Conservation (phyloP, 2,113 vertebrate genomes). For the Ochotona curzoniae region DNA sequence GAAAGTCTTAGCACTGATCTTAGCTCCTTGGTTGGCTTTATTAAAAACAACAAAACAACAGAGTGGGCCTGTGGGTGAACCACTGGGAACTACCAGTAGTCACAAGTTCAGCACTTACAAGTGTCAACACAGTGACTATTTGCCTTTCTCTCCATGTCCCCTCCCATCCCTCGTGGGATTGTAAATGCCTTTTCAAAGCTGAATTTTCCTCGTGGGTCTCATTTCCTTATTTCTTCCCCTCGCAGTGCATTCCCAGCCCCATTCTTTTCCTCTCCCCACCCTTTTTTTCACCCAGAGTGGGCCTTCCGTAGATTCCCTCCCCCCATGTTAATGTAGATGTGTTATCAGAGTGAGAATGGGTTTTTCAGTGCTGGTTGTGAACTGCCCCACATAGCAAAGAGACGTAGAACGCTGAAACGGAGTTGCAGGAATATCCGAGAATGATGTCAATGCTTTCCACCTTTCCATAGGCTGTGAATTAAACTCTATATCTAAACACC, state of each 20-base stretch:
- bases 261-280: no score
- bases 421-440: constrained; percentile 34
- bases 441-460: constrained; percentile 1
- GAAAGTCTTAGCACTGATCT: background rate
- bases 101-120: background rate
- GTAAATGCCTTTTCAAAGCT: constrained; percentile 26
- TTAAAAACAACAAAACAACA: background rate
- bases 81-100: background rate
- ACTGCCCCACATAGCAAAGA: background rate
- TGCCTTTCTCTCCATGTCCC: background rate
- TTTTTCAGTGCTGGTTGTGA: background rate
- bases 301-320: background rate
- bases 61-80: background rate
- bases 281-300: background rate
- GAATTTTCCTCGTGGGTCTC: background rate
- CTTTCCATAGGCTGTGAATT: constrained; percentile 52
- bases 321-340: background rate
- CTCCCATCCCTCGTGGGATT: background rate
- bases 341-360: background rate
- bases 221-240: background rate
- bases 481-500: constrained; percentile 36
- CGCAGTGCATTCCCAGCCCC: background rate
- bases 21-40: background rate
- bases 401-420: constrained; percentile 11
- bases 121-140: background rate